A percentile compares a stretch with the other conserved stretches of the same genome.
These are phyloP conservation scores for Drosophila miranda DNA, from an alignment of 1,140 invertebrate species.

Conservation along the genomic window DNA sequence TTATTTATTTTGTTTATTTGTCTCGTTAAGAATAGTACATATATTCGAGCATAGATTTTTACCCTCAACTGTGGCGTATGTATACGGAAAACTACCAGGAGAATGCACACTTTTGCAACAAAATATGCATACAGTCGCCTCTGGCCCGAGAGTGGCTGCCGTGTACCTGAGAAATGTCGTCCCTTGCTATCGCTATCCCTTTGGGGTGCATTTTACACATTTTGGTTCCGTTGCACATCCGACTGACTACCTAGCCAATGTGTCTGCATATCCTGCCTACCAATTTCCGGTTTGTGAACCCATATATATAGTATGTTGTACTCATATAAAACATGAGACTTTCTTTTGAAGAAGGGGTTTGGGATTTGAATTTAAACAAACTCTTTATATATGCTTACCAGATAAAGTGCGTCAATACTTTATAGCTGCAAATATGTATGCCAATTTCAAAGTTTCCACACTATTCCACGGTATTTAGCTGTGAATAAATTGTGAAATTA, in stretches of 20 bases:
- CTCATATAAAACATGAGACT: too few relatives aligned
- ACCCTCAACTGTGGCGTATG: too few relatives aligned
- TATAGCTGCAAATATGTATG: too few relatives aligned
- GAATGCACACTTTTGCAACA: slow-evolving; percentile 47
- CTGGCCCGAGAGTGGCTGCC: slow-evolving; percentile 18
- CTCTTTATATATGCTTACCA: too few relatives aligned
- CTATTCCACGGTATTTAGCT: background rate
- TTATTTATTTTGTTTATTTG: background rate
- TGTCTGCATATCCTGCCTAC: slow-evolving; percentile 16
- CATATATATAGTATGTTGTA: too few relatives aligned
- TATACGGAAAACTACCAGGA: too few relatives aligned
- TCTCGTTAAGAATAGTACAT: too few relatives aligned
- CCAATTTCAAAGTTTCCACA: background rate
- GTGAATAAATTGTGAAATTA: background rate
- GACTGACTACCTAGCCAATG: slow-evolving; percentile 18
- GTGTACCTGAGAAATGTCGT: slow-evolving; percentile 17
- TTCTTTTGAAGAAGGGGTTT: too few relatives aligned
- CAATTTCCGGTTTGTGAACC: too few relatives aligned
- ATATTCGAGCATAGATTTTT: too few relatives aligned
- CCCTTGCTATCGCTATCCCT: background rate
- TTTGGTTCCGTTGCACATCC: slow-evolving; percentile 41
- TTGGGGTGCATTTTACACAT: background rate
- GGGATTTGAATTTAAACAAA: too few relatives aligned
- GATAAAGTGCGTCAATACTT: too few relatives aligned
- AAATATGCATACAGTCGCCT: slow-evolving; percentile 51